phyloP scores from a whole-genome alignment of 2,113 vertebrate genomes.

The Mobula hypostoma region DNA sequence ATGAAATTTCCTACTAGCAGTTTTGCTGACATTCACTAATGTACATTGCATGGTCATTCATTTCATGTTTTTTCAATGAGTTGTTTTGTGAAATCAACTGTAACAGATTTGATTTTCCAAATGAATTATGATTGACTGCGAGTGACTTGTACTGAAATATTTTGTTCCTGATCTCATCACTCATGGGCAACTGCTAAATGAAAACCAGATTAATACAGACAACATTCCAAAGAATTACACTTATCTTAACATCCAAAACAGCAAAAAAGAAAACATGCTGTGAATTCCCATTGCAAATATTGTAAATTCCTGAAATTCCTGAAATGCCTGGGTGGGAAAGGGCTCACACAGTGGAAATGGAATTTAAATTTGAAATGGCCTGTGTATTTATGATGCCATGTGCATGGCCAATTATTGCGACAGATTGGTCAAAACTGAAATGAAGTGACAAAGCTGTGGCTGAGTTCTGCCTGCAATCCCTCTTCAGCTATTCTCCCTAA shows the following conservation, averaged over 20 bases:
- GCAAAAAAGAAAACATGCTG: conserved; percentile 9
- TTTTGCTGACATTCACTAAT: background rate
- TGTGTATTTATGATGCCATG: background rate
- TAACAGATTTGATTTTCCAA: conserved; percentile 22
- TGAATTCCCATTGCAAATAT: conserved; percentile 32
- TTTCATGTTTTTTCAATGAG: background rate
- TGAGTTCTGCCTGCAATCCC: background rate
- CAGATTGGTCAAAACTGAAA: background rate
- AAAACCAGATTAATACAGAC: conserved; percentile 21
- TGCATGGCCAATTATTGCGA: background rate
- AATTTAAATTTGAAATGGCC: background rate
- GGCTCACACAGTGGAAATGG: background rate
- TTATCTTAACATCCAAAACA: conserved; percentile 29
- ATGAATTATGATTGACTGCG: background rate
- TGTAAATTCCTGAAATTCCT: background rate
- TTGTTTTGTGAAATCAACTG: conserved; percentile 1
- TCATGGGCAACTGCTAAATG: conserved; percentile 13
- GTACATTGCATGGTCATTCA: background rate
- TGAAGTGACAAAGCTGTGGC: background rate
- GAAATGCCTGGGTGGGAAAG: background rate
- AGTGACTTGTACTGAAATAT: conserved; percentile 1
- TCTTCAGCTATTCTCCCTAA: background rate
- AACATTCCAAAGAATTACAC: background rate
- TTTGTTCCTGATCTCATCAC: conserved; percentile 21
- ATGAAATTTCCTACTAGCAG: background rate